Evolutionary conservation across 2,888 invertebrate genomes (phyloP).

Genomic region (Nyleta sp.): DNA sequence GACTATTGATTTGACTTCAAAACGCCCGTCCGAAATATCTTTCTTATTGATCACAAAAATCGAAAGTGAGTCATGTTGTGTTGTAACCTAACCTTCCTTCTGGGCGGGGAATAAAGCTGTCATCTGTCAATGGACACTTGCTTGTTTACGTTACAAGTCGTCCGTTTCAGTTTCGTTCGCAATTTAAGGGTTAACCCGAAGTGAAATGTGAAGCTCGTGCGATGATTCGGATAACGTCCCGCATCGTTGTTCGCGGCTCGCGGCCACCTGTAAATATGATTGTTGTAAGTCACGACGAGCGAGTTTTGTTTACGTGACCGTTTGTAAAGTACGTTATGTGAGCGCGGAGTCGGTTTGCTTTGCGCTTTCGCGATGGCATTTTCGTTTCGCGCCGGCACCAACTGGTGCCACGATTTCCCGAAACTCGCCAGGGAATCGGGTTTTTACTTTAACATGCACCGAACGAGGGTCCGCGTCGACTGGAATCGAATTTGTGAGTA

Average conservation of each 20-base stretch:
- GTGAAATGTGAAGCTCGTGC: no score
- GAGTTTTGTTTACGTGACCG: slow-evolving; percentile 4
- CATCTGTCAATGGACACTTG: slow-evolving; percentile 54
- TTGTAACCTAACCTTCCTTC: slow-evolving; percentile 31
- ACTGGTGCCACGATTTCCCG: slow-evolving; percentile 87
- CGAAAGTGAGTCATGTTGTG: slow-evolving; percentile 52
- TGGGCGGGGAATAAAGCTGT: slow-evolving; percentile 36
- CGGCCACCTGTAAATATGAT: not conserved
- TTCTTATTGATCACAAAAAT: slow-evolving; percentile 57
- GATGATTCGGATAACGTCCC: not conserved
- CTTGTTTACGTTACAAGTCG: slow-evolving; percentile 42
- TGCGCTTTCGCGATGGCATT: slow-evolving; percentile 75
- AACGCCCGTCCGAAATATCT: slow-evolving; percentile 31
- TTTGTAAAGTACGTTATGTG: slow-evolving; percentile 1
- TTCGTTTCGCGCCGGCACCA: slow-evolving; percentile 77
- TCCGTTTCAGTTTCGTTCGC: no score
- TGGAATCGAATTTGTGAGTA: slow-evolving; percentile 88
- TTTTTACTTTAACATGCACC: slow-evolving; percentile 86
- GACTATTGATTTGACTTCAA: slow-evolving; percentile 38
- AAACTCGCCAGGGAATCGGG: slow-evolving; percentile 88
- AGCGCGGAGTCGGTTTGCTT: not conserved
- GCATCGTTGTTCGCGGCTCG: not conserved
- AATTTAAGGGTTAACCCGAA: no score
- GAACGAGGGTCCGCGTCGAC: slow-evolving; percentile 85
- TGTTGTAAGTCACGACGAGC: not conserved